These are phyloP conservation scores for Ichneumon xanthorius DNA, from an alignment of 2,888 invertebrate species.

Conservation along the genomic window DNA sequence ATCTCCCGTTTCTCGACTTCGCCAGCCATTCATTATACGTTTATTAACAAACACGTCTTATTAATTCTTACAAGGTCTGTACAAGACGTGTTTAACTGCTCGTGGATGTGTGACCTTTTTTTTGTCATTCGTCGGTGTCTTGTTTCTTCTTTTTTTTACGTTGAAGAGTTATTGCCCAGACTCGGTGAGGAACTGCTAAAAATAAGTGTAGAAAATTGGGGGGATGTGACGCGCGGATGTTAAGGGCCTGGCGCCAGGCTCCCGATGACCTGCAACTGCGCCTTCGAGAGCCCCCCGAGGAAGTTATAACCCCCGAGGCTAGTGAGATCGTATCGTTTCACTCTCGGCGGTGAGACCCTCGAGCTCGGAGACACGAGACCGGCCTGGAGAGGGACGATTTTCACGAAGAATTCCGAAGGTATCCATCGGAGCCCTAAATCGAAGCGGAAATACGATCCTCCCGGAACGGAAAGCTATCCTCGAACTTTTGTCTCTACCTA, in stretches of 20 bases:
- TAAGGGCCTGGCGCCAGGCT: slow-evolving; percentile 80
- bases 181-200: slow-evolving; percentile 54
- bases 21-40: neutral
- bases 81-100: slow-evolving; percentile 45
- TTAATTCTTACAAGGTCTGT: slow-evolving; percentile 64
- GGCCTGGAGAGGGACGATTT: slow-evolving; percentile 38
- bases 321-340: slow-evolving; percentile 77
- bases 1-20: neutral
- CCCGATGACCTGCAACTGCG: slow-evolving; percentile 70
- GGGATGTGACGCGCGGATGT: slow-evolving; percentile 65
- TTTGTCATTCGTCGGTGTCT: slow-evolving; percentile 62
- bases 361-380: slow-evolving; percentile 44
- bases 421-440: slow-evolving; percentile 44
- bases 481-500: slow-evolving; percentile 18
- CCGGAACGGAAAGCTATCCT: slow-evolving; percentile 46
- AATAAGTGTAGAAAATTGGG: slow-evolving; percentile 45
- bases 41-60: slow-evolving; percentile 56
- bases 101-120: slow-evolving; percentile 22
- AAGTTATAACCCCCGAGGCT: slow-evolving; percentile 76
- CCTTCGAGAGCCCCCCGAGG: slow-evolving; percentile 77
- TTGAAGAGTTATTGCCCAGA: slow-evolving; percentile 46
- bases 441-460: slow-evolving; percentile 67
- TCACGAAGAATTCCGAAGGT: slow-evolving; percentile 48
- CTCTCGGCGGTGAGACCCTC: slow-evolving; percentile 65
- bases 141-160: slow-evolving; percentile 35